Conservation (phyloP, 2,888 invertebrate species). For the Mimas tiliae region DNA sequence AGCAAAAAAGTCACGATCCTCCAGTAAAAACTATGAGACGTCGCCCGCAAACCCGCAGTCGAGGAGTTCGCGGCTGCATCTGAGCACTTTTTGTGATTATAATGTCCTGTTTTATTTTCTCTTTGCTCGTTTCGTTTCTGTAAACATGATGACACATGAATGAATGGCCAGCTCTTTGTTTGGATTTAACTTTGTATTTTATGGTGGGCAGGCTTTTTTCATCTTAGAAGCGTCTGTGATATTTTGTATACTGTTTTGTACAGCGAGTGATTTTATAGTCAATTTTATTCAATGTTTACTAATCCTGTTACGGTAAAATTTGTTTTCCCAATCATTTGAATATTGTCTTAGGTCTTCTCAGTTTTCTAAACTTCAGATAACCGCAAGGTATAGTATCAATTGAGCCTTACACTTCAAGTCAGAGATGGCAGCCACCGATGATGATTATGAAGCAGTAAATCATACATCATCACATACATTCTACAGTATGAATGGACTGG, state of each 20-base stretch:
- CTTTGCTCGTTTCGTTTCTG: slow-evolving; percentile 27
- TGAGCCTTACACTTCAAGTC: too few relatives aligned
- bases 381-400: too few relatives aligned
- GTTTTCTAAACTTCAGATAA: background rate
- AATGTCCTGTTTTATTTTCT: slow-evolving; percentile 33
- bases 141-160: slow-evolving; percentile 22
- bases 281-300: background rate
- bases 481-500: too few relatives aligned
- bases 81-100: slow-evolving; percentile 35
- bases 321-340: too few relatives aligned
- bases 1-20: slow-evolving; percentile 62
- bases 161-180: slow-evolving; percentile 13
- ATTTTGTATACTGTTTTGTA: slow-evolving; percentile 19
- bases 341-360: too few relatives aligned
- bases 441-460: too few relatives aligned
- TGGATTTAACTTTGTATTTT: slow-evolving; percentile 19
- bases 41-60: slow-evolving; percentile 39
- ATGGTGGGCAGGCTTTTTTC: background rate
- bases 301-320: too few relatives aligned
- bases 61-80: slow-evolving; percentile 32
- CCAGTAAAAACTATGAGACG: slow-evolving; percentile 57
- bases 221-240: slow-evolving; percentile 28
- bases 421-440: too few relatives aligned
- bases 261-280: background rate
- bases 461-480: too few relatives aligned